These are phyloP conservation scores for Solenopsis invicta DNA, from an alignment of 1,140 invertebrate species.

Conservation along the genomic window DNA sequence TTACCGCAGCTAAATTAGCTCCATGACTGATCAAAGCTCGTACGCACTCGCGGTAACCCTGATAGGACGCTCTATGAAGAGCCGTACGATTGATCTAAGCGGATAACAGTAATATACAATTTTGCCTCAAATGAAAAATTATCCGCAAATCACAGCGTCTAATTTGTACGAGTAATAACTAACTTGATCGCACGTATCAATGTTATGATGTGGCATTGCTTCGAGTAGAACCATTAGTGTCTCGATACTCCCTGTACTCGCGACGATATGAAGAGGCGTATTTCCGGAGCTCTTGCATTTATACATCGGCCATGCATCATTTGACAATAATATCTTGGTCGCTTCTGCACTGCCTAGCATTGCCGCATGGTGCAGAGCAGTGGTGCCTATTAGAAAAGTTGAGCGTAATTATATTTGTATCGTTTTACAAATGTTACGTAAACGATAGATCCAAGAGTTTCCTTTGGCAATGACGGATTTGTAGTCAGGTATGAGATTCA, in stretches of 20 bases:
- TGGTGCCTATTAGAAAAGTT: constrained; percentile 39
- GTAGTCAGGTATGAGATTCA: not conserved
- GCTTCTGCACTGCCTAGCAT: constrained; percentile 54
- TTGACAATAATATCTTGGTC: constrained; percentile 40
- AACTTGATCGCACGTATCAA: constrained; percentile 64
- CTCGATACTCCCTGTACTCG: constrained; percentile 31
- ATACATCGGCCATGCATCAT: constrained; percentile 42
- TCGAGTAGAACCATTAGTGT: constrained; percentile 41
- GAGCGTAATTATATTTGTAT: not conserved
- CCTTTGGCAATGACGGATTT: not conserved
- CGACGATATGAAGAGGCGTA: constrained; percentile 65
- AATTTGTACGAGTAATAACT: not conserved
- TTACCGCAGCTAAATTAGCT: constrained; percentile 55
- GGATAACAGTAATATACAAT: not conserved
- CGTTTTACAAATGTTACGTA: not conserved
- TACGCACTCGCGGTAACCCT: constrained; percentile 54
- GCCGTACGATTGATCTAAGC: constrained; percentile 59
- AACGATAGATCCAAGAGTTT: not conserved
- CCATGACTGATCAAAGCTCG: constrained; percentile 49
- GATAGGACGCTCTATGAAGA: constrained; percentile 64
- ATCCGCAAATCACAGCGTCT: not conserved
- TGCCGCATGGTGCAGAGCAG: constrained; percentile 58
- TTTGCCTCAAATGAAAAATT: not conserved
- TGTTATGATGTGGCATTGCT: not conserved
- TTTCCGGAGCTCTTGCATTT: constrained; percentile 52